Evolutionary conservation across 2,113 vertebrate genomes (phyloP).

Genomic region (Arvicanthis niloticus): DNA sequence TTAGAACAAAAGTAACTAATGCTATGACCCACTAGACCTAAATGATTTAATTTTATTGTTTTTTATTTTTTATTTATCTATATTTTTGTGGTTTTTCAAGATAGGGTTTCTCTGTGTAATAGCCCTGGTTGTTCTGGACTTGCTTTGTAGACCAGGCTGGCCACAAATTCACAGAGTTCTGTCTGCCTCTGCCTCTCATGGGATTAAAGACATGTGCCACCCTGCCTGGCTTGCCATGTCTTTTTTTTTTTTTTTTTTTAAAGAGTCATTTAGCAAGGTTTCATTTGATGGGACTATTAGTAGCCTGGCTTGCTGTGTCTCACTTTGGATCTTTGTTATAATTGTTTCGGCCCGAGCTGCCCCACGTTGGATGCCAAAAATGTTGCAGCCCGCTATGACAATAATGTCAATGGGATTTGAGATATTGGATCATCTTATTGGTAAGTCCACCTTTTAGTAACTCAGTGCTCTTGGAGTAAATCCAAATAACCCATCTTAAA

Average conservation of each 20-base stretch:
- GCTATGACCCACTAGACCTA: conserved; percentile 42
- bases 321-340: conserved; percentile 72
- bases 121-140: too few relatives aligned
- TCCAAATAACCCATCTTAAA: conserved; percentile 72
- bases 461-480: conserved; percentile 65
- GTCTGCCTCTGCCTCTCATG: too few relatives aligned
- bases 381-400: too few relatives aligned
- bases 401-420: conserved; percentile 52
- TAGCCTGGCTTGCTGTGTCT: conserved; percentile 58
- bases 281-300: conserved; percentile 71
- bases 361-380: too few relatives aligned
- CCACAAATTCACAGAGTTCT: too few relatives aligned
- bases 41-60: not conserved
- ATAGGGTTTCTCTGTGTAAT: too few relatives aligned
- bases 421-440: conserved; percentile 71
- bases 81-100: too few relatives aligned
- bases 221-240: not conserved
- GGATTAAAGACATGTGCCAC: too few relatives aligned
- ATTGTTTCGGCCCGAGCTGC: too few relatives aligned
- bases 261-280: conserved; percentile 65
- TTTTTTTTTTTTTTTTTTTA: not conserved
- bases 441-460: conserved; percentile 69
- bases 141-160: too few relatives aligned
- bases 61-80: too few relatives aligned
- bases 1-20: conserved; percentile 44